Base-by-base conservation (phyloP, 2,797 vertebrate genomes). In the Crocidura indochinensis region DNA sequence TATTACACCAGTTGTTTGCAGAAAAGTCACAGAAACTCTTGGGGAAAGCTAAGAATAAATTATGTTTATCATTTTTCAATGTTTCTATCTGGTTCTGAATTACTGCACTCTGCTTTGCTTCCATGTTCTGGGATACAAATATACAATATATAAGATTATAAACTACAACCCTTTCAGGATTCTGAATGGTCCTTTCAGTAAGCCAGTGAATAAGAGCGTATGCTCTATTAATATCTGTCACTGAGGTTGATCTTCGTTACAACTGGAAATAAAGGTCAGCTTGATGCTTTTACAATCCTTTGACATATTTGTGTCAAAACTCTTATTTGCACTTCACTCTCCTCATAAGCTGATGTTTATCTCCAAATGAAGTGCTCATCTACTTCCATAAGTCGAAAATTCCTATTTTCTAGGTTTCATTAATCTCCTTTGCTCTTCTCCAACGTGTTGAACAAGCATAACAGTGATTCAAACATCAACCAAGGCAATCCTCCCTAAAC, bases 321-420 rank as follows among this genome's bases (percentile, higher is more conserved):
- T 80, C 20, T 0, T 31, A 77, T 81, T 83, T 94, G 38, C 53
- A 53, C 38, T 71, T 87, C 10, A 74, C 27, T 67, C 60, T 92
- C 77, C 92, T 65, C 49, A 81, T 78, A 84, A 94, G 20, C 53
- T 82, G 75, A 77, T 65, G 46, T 4, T 84, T 77, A 53, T 76
- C 29, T 94, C 92, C 46, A 81, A 92, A 92, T n/a, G 8, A 91
- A 64, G 10, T 79, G 81, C 22, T 84, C 44, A 26, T 89, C n/a
- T 91, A 84, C 26, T 22, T 76, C 31, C 17, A 92, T 71, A 80
- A 91, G 44, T 60, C 38, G n/a, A 60, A 82, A 22, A n/a, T 81
- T 84, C 84, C 74, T 91, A 81, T 68, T 91, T 93, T 93, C 81
- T 64, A 87, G 29, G 31, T 84, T 44, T 93, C 68, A 73, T 87